These are phyloP conservation scores for Drosophila rufa DNA, from an alignment of 1,140 invertebrate genomes.

Conservation along the genomic window DNA sequence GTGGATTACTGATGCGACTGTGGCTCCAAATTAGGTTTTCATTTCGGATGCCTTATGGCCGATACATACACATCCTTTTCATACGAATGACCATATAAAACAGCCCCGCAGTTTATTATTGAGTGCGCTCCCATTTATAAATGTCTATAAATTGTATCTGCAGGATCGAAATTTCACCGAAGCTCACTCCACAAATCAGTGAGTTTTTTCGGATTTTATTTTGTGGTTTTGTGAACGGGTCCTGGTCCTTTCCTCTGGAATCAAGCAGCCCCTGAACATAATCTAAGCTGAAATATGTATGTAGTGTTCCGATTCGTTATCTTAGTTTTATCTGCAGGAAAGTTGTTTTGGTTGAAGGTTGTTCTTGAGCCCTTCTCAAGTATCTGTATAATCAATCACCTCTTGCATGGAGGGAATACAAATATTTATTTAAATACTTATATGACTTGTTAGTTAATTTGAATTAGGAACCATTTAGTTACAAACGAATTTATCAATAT, in stretches of 20 bases:
- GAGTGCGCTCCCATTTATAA: background rate
- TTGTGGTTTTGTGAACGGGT: background rate
- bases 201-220: background rate
- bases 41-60: slow-evolving; percentile 11
- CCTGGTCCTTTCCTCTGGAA: background rate
- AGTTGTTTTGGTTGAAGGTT: too few relatives aligned
- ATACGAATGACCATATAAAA: slow-evolving; percentile 1
- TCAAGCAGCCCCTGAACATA: background rate
- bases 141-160: slow-evolving; percentile 1
- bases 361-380: too few relatives aligned
- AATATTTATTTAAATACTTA: background rate
- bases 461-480: background rate
- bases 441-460: too few relatives aligned
- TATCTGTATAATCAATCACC: too few relatives aligned
- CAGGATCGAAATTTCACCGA: background rate
- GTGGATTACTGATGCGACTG: slow-evolving; percentile 45
- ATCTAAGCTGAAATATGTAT: background rate
- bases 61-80: background rate
- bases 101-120: background rate
- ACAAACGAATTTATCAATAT: too few relatives aligned
- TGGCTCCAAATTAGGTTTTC: slow-evolving; percentile 19
- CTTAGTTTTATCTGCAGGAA: too few relatives aligned
- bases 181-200: background rate
- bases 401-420: slow-evolving; percentile 5
- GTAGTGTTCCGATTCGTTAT: background rate